Evolutionary conservation across 2,888 invertebrate species (phyloP).

Genomic region (Anticlea derivata): DNA sequence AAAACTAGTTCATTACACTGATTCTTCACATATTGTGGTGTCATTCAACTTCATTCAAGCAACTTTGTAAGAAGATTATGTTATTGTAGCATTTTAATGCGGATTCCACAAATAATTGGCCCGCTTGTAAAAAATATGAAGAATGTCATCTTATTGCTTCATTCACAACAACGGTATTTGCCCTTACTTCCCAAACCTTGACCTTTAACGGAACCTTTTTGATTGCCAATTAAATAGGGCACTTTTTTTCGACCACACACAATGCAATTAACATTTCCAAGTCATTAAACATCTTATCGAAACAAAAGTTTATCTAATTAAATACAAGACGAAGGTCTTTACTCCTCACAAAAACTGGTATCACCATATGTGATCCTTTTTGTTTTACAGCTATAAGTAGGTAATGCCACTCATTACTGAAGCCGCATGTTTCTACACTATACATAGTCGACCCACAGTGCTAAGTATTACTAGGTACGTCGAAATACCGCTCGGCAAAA

Average conservation of each 20-base stretch:
- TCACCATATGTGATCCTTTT: slow-evolving; percentile 21
- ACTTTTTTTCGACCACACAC: slow-evolving; percentile 1
- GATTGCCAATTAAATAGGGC: background rate
- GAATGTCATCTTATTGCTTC: too few species aligned
- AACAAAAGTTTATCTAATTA: slow-evolving; percentile 22
- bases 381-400: slow-evolving; percentile 22
- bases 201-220: too few species aligned
- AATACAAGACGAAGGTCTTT: slow-evolving; percentile 19
- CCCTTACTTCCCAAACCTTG: too few species aligned
- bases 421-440: slow-evolving; percentile 31
- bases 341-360: slow-evolving; percentile 26
- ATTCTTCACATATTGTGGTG: too few species aligned
- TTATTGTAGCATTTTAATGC: too few species aligned
- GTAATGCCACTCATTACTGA: slow-evolving; percentile 36
- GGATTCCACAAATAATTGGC: too few species aligned
- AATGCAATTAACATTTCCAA: slow-evolving; percentile 16
- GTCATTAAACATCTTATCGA: slow-evolving; percentile 5
- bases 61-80: too few species aligned
- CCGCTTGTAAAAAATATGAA: too few species aligned
- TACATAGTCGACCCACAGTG: slow-evolving; percentile 21
- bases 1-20: too few species aligned
- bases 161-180: too few species aligned
- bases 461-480: slow-evolving; percentile 25
- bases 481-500: slow-evolving; percentile 60
- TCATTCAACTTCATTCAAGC: too few species aligned